Conservation (phyloP, 2,113 vertebrate genomes). For the Cinclus cinclus region DNA sequence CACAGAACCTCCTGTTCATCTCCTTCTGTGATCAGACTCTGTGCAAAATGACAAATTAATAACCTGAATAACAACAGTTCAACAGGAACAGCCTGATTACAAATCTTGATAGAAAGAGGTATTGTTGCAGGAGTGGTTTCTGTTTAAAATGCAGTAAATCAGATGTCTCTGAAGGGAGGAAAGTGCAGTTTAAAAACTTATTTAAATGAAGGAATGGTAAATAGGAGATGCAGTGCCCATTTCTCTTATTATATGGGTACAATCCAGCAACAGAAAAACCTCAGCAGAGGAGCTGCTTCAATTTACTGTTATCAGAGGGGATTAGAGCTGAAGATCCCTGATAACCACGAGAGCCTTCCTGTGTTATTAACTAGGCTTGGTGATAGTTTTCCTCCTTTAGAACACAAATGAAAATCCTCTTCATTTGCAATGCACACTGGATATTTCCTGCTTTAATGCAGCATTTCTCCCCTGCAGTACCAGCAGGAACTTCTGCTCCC, state of each 20-base stretch:
- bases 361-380: slow-evolving; percentile 52
- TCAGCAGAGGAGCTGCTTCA: slow-evolving; percentile 41
- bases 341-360: slow-evolving; percentile 49
- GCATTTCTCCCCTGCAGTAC: slow-evolving; percentile 4
- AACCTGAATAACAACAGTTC: slow-evolving; percentile 40
- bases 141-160: slow-evolving; percentile 45
- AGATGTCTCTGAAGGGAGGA: slow-evolving; percentile 11
- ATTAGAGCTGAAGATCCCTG: slow-evolving; percentile 57
- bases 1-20: not conserved
- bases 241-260: slow-evolving; percentile 45
- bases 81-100: slow-evolving; percentile 46
- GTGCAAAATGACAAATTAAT: slow-evolving; percentile 59
- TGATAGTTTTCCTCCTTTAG: slow-evolving; percentile 10
- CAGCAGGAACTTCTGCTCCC: not conserved
- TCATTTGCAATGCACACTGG: slow-evolving; percentile 39
- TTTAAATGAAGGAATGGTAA: slow-evolving; percentile 53
- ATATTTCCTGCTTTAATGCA: slow-evolving; percentile 12
- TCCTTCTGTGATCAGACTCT: not conserved
- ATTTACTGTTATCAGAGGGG: slow-evolving; percentile 61
- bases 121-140: slow-evolving; percentile 41
- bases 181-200: slow-evolving; percentile 31
- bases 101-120: slow-evolving; percentile 27
- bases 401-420: slow-evolving; percentile 41
- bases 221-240: slow-evolving; percentile 11
- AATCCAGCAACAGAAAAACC: slow-evolving; percentile 29